phyloP scores from a whole-genome alignment of 1,140 invertebrate species.

The Eupristina koningsbergeri region DNA sequence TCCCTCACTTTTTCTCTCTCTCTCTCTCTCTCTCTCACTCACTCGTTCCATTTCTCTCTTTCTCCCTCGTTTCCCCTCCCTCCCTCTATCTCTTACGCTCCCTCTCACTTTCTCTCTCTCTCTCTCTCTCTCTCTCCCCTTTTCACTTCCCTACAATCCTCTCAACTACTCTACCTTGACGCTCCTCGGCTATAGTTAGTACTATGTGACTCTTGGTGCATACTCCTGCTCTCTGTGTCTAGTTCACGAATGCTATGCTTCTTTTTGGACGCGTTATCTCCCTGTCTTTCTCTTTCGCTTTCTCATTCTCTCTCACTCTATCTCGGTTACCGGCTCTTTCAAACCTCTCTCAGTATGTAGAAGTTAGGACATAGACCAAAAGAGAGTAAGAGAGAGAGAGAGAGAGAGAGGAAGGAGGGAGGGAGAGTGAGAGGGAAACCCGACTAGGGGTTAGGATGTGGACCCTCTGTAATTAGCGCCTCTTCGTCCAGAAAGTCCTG shows the following conservation, averaged over 20 bases:
- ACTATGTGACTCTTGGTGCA: conserved; percentile 13
- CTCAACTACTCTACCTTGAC: background rate
- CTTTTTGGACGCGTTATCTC: background rate
- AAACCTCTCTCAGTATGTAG: background rate
- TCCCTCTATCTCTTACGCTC: conserved; percentile 10
- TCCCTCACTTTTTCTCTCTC: conserved; percentile 2
- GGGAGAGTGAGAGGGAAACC: background rate
- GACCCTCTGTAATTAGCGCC: conserved; percentile 54
- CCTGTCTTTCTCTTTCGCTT: background rate
- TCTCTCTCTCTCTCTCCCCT: too few relatives aligned
- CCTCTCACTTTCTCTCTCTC: conserved; percentile 3
- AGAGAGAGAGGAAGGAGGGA: background rate
- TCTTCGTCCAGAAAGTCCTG: conserved; percentile 23
- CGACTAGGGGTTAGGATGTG: conserved; percentile 45
- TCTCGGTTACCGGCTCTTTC: conserved; percentile 1
- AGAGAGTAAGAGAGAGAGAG: background rate
- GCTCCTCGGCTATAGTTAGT: background rate
- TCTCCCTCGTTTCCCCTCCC: conserved; percentile 3
- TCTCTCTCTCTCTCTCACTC: conserved; percentile 7
- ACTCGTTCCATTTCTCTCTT: too few relatives aligned
- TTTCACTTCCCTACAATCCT: too few relatives aligned
- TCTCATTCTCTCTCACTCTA: background rate
- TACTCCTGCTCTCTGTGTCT: conserved; percentile 21
- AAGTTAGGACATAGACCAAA: background rate
- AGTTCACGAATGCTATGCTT: background rate